Evolutionary conservation across 2,888 invertebrate genomes (phyloP).

Genomic region (Polylopha cassiicola): DNA sequence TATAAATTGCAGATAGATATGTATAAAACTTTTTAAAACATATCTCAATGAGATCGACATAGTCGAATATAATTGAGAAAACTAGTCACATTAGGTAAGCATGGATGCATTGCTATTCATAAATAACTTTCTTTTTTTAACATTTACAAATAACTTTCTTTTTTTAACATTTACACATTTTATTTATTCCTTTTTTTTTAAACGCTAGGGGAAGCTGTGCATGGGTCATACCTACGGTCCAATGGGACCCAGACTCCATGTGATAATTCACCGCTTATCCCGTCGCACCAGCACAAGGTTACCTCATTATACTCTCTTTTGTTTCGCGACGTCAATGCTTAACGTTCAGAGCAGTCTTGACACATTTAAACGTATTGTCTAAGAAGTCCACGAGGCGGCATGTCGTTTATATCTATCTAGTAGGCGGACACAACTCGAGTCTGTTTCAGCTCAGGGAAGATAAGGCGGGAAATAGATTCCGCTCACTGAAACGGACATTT

Average conservation of each 20-base stretch:
- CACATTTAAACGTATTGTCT: constrained; percentile 7
- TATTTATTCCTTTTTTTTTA: constrained; percentile 31
- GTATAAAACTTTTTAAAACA: too few relatives aligned
- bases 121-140: too few relatives aligned
- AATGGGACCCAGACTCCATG: constrained; percentile 64
- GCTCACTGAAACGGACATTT: too few relatives aligned
- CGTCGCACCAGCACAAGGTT: constrained; percentile 40
- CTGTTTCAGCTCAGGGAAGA: constrained; percentile 1
- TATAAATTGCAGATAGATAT: too few relatives aligned
- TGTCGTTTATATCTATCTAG: constrained; percentile 13
- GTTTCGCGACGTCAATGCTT: not conserved
- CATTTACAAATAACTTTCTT: too few relatives aligned
- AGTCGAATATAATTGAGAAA: too few relatives aligned
- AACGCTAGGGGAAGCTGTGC: constrained; percentile 52
- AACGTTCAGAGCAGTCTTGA: constrained; percentile 9
- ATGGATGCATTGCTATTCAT: too few relatives aligned
- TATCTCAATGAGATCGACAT: too few relatives aligned
- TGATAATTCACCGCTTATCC: constrained; percentile 36
- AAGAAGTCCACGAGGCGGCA: constrained; percentile 10
- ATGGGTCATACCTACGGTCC: constrained; percentile 66
- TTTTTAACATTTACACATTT: constrained; percentile 25
- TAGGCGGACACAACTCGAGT: constrained; percentile 2
- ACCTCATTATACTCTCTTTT: constrained; percentile 30
- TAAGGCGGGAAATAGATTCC: constrained; percentile 6
- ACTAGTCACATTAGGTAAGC: too few relatives aligned